A percentile compares a stretch with the other conserved stretches of the same genome.
Conservation (phyloP, 2,888 invertebrate species). For the Dorcus parallelipipedus region DNA sequence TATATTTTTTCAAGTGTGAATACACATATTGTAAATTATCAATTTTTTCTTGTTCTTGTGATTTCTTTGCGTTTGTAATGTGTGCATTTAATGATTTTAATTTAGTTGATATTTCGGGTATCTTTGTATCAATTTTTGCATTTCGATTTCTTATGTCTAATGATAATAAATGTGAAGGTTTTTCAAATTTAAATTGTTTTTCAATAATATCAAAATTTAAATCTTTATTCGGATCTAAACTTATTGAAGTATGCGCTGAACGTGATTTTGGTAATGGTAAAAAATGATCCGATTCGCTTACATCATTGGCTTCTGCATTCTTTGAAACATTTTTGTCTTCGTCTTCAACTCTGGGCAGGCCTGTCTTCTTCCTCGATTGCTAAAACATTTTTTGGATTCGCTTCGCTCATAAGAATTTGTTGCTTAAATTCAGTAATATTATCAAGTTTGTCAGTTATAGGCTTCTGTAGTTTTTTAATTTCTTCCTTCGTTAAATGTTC, state of each 20-base stretch:
- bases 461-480: constrained; percentile 13
- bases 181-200: constrained; percentile 17
- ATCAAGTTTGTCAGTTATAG: no score
- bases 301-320: no score
- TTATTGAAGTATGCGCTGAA: constrained; percentile 8
- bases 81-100: constrained; percentile 15
- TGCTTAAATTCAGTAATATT: no score
- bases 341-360: no score
- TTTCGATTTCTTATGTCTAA: constrained; percentile 19
- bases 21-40: no score
- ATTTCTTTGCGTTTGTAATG: constrained; percentile 15
- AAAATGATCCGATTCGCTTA: constrained; percentile 10
- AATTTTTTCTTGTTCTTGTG: constrained; percentile 13
- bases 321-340: neutral
- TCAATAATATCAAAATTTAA: constrained; percentile 21
- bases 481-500: constrained; percentile 13
- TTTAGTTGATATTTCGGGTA: constrained; percentile 10
- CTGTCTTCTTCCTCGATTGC: neutral
- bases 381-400: no score
- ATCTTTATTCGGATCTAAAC: constrained; percentile 18
- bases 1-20: no score
- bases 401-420: no score
- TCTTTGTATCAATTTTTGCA: constrained; percentile 21
- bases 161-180: constrained; percentile 17
- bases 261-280: constrained; percentile 16